Base-by-base conservation (phyloP, 30 jellyfish, hydroid and myxozoan genomes). In the Sanderia malayensis region DNA sequence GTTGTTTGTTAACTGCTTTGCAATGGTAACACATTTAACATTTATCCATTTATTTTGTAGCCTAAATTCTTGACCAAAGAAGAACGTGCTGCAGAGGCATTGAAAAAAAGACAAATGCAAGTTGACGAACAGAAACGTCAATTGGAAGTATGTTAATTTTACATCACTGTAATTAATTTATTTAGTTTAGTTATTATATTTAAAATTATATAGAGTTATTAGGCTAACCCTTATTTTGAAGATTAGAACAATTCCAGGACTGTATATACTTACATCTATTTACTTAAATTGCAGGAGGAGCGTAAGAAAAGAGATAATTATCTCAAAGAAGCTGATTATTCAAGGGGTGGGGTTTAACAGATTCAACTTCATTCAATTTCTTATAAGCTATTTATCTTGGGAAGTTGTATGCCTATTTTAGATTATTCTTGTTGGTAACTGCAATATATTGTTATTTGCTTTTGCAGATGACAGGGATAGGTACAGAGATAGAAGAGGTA, bases 1-100 rank as follows among this genome's bases (percentile, higher is more conserved):
- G n/a, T n/a, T n/a, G 13, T 9, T 13, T 58, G 21, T 13, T 11
- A 11, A 22, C 10, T 17, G 13, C 13, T 58, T 11, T 9, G 70
- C 70, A 11, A 58, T 9, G 13, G 22, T 9, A 65, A 15, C 27
- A 28, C 63, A 10, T 21, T 63, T 15, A 10, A 10, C 28, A 10
- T 7, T 19, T 15, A 58, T 9, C 61, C 74, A 61, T 28, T 32
- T 20, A 7, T 8, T 27, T 65, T 78, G 60, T 52, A 86, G 97
- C 99, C 99, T 46, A 83, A 37, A 49, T 94, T 94, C 59, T 71
- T 94, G 62, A 73, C 99, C 55, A 94, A 94, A 76, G 97, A 94
- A 55, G 89, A 94, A 69, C 84, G 99, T 8, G 96, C 96, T 3
- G 97, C 96, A 9, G 97, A 94, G 34, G 99, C 96, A 22, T 27